Evolutionary conservation across 2,113 vertebrate species (phyloP), one percentile per base, ranked within the genome.

Genomic region (Arenaria interpres): DNA sequence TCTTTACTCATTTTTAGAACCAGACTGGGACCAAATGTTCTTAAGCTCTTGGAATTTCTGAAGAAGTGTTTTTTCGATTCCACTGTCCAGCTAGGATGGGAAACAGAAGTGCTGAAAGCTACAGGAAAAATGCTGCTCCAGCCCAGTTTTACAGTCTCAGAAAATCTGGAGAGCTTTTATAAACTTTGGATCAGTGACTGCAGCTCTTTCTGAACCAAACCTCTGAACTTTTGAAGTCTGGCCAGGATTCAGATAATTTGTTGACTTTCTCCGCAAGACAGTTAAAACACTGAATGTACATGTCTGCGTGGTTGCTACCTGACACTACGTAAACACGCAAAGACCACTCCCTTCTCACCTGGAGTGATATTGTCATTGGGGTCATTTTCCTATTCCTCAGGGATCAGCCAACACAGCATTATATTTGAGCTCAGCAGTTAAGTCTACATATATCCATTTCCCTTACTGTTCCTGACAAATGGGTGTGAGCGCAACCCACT

Each of bases 91-190:
- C 90, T 89, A 86, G 51, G 85, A 95, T 92, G 68, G 95, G 95
- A 96, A 97, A 96, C 68, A 94, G 88, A 96, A 96, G 95, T 95
- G 96, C 68, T 95, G 93, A 96, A 96, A 95, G 83, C 93, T 96
- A 84, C 88, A 95, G 93, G 92, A 90, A 96, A 94, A 96, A 86
- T 45, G 64, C 53, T 51, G 35, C 93, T 96, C 85, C 92, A 92
- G 93, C 90, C 88, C 93, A 97, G 68, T 96, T 95, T 95, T 92
- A 90, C 83, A 90, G 88, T 90, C 85, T 84, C 90, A 96, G 88
- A 93, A 96, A 96, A 84, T 88, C 64, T 94, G 96, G 88, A 86
- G 24, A 87, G 88, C 51, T 92, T 94, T 90, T 84, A 93, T 68
- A 80, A 96, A 81, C 73, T 89, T 96, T 95, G 79, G 88, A 96